These are phyloP conservation scores for Ceratotherium simum DNA, from an alignment of 2,113 vertebrate genomes.

Conservation along the genomic window DNA sequence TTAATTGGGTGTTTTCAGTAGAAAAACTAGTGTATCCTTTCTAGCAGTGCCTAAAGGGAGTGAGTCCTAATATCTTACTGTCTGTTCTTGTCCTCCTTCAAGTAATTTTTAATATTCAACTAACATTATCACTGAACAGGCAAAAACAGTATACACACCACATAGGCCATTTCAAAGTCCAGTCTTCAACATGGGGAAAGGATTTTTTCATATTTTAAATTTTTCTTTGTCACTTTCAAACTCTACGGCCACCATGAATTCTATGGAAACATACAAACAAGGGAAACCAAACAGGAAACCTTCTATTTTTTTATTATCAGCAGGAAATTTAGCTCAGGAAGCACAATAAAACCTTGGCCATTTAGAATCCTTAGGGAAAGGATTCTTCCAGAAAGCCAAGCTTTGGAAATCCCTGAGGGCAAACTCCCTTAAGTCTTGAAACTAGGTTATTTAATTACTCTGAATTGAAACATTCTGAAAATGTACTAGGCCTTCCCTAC, in stretches of 20 bases:
- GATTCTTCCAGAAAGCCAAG: slow-evolving; percentile 59
- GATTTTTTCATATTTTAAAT: slow-evolving; percentile 59
- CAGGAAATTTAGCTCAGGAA: slow-evolving; percentile 76
- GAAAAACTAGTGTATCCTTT: background rate
- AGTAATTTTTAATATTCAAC: background rate
- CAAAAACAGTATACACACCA: background rate
- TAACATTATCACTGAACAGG: background rate
- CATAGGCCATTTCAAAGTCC: background rate
- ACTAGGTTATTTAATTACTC: slow-evolving; percentile 53
- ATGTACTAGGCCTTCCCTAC: background rate
- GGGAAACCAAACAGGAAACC: slow-evolving; percentile 76
- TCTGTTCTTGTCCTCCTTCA: background rate
- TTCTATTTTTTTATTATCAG: slow-evolving; percentile 63
- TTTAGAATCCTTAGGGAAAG: slow-evolving; percentile 66
- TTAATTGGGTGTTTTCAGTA: background rate
- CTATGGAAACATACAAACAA: slow-evolving; percentile 74
- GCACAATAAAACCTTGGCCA: slow-evolving; percentile 72
- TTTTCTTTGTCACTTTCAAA: slow-evolving; percentile 65
- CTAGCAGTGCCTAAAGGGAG: background rate
- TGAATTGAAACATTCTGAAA: slow-evolving; percentile 65
- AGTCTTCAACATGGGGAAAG: background rate
- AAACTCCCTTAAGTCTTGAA: slow-evolving; percentile 51
- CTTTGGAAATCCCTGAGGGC: slow-evolving; percentile 64
- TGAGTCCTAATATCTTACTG: background rate
- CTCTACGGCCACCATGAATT: background rate